Conservation (phyloP, 2,113 vertebrate species). For the Mionectes macconnelli region DNA sequence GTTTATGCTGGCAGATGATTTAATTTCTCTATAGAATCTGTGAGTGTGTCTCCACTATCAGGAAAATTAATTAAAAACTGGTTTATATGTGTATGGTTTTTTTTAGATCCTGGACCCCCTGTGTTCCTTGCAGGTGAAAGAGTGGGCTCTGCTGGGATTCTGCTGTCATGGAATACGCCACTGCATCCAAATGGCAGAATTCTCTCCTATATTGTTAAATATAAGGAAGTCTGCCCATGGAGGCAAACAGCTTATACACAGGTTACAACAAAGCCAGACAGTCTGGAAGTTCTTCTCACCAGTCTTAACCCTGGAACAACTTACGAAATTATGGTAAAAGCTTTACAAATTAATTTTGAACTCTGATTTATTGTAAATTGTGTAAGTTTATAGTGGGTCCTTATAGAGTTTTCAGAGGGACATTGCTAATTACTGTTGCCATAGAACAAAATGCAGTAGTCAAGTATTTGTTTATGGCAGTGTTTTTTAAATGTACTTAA, state of each 20-base stretch:
- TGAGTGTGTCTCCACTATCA: background rate
- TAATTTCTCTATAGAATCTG: background rate
- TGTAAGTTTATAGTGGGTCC: background rate
- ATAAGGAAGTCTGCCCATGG: slow-evolving; percentile 94
- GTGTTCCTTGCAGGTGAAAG: slow-evolving; percentile 83
- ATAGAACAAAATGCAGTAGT: background rate
- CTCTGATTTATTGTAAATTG: background rate
- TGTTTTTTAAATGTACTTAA: background rate
- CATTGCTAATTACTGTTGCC: background rate
- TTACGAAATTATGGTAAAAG: slow-evolving; percentile 90
- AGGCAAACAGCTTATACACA: slow-evolving; percentile 83
- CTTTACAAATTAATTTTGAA: background rate
- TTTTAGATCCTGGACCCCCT: slow-evolving; percentile 82
- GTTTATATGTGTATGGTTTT: background rate
- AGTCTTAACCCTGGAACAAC: slow-evolving; percentile 90
- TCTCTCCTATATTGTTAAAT: slow-evolving; percentile 85
- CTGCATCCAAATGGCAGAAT: slow-evolving; percentile 77
- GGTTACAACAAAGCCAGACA: slow-evolving; percentile 78
- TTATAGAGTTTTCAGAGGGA: background rate
- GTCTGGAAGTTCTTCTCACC: slow-evolving; percentile 88
- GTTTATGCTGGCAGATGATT: background rate
- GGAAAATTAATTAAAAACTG: background rate
- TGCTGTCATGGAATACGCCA: slow-evolving; percentile 87
- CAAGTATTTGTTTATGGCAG: background rate
- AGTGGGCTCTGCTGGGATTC: slow-evolving; percentile 92